These are phyloP conservation scores for Strongylocentrotus purpuratus DNA, from an alignment of 35 echinoderm and acorn worm species.

Conservation along the genomic window DNA sequence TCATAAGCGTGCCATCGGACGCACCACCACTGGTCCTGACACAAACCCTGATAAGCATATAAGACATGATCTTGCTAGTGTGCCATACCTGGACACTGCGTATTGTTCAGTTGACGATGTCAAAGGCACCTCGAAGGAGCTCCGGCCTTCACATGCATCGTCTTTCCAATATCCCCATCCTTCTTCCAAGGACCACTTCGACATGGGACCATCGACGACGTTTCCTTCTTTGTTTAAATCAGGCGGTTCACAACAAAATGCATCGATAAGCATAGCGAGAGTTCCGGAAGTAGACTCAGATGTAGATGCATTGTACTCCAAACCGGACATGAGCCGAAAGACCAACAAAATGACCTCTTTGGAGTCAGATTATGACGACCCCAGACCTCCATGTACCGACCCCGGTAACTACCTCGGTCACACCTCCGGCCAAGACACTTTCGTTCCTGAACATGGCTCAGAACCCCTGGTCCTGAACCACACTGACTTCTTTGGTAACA, in stretches of 20 bases:
- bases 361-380: not conserved
- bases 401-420: not conserved
- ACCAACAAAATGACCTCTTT: not conserved
- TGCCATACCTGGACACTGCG: not conserved
- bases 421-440: not conserved
- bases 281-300: not conserved
- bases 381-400: not conserved
- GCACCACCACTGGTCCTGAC: not conserved
- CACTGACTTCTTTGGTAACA: not conserved
- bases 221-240: too few species aligned
- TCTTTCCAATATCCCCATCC: not conserved
- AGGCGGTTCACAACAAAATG: not conserved
- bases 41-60: not conserved
- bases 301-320: not conserved
- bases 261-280: not conserved
- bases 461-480: not conserved
- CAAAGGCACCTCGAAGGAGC: not conserved
- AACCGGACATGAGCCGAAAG: not conserved
- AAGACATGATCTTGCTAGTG: not conserved
- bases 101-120: not conserved
- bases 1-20: not conserved
- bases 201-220: not conserved
- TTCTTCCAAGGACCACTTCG: not conserved
- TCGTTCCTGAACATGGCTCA: not conserved
- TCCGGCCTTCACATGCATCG: not conserved